A percentile compares a stretch with the other conserved stretches of the same genome.
Evolutionary conservation across 2,113 vertebrate species (phyloP).

Genomic region (Phasianus colchicus): DNA sequence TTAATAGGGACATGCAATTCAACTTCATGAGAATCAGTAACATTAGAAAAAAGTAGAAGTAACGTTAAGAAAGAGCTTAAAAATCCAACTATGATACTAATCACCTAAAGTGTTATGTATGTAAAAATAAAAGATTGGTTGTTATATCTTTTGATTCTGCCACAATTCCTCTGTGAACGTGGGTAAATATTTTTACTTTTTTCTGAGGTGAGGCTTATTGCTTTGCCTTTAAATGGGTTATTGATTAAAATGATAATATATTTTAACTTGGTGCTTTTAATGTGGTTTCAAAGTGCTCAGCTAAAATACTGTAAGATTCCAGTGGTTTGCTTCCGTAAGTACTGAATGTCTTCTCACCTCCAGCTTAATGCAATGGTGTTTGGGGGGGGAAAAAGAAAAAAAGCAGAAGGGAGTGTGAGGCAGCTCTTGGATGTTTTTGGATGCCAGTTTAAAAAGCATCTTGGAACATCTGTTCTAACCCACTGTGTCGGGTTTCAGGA

Average conservation of each 20-base stretch:
- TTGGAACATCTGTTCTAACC: constrained; percentile 33
- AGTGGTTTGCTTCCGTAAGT: not conserved
- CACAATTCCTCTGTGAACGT: not conserved
- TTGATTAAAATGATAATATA: not conserved
- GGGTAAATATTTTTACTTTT: not conserved
- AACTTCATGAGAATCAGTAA: not conserved
- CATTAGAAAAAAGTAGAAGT: not conserved
- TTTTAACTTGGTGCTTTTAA: not conserved
- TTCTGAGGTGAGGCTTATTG: not conserved
- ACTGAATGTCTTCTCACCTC: constrained; percentile 15
- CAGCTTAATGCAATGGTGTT: not conserved
- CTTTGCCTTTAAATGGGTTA: not conserved
- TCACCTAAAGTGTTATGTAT: not conserved
- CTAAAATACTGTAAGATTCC: not conserved
- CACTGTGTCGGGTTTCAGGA: not conserved
- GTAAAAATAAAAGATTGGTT: not conserved
- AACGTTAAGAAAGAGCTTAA: not conserved
- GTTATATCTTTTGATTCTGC: not conserved
- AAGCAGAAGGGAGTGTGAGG: not conserved
- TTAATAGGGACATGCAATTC: not conserved
- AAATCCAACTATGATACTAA: not conserved
- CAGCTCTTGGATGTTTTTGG: constrained; percentile 39
- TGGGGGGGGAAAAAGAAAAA: not conserved
- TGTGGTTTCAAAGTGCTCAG: not conserved
- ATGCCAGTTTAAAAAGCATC: not conserved